Percentiles rank a stretch among this genome's conserved stretches.
Evolutionary conservation across 2,113 vertebrate species (phyloP).

Genomic region (Menura novaehollandiae): DNA sequence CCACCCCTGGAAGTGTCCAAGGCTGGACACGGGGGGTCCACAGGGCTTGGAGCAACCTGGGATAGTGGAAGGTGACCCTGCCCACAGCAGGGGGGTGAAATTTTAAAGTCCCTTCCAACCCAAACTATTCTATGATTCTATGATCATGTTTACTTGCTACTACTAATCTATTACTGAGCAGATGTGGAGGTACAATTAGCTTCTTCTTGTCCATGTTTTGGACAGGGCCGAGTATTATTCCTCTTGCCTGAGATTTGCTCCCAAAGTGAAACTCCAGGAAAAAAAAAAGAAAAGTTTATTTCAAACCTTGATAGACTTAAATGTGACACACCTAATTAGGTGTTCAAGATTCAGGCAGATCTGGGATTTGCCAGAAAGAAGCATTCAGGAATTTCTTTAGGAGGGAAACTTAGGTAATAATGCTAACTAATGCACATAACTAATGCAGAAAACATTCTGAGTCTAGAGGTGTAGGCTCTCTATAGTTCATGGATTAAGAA

Average conservation of each 20-base stretch:
- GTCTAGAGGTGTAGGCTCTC: neutral
- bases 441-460: neutral
- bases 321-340: neutral
- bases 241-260: neutral
- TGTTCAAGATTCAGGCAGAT: neutral
- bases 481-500: neutral
- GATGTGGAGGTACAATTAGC: neutral
- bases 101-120: neutral
- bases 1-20: neutral
- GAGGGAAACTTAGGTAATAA: neutral
- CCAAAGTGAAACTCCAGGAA: neutral
- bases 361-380: neutral
- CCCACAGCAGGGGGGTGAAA: rapidly evolving
- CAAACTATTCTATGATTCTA: neutral
- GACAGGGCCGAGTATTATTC: too few relatives aligned
- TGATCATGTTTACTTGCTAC: neutral
- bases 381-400: rapidly evolving
- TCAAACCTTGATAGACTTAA: neutral
- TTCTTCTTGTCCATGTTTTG: neutral
- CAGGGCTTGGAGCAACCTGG: rapidly evolving
- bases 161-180: neutral
- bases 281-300: neutral
- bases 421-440: neutral
- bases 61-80: neutral
- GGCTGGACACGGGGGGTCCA: too few relatives aligned